Base-by-base conservation (phyloP, 1,140 invertebrate genomes). In the Schlechtendalia chinensis region DNA sequence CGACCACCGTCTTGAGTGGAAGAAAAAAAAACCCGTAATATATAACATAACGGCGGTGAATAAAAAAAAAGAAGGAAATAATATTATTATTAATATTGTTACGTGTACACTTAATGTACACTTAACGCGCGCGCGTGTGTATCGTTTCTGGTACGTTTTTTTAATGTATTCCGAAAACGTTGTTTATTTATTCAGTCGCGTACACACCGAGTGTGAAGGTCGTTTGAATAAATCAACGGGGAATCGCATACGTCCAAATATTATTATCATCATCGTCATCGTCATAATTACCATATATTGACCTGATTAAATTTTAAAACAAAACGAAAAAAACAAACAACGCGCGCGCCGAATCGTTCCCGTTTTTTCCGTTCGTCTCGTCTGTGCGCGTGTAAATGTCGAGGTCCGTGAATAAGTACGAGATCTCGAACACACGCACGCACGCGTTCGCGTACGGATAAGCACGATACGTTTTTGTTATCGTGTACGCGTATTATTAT, bases 161-260 rank as follows among this genome's bases (percentile, higher is more conserved):
- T 69, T 72, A 72, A 72, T 72, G 24, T 72, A 72, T 72, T 72
- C 69, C 24, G 27, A 53, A 29, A 72, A 72, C 50, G 69, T 72
- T 54, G 69, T 72, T 47, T 79, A 61, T 79, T 63, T 79, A 61
- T 79, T 79, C 75, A 61, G 50, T 32, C 53, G 39, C n/a, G 56
- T 24, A 39, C 54, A 72, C 39, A 11, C 39, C n/a, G 45, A 14
- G 75, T 79, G 75, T 79, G 75, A 79, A 79, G 75, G 75, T 79
- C 75, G 58, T 59, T 19, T 22, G 75, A 79, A 79, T 79, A 79
- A 79, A 79, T 79, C 58, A 61, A 79, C 72, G 16, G 24, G 8
- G 24, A 61, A 54, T 53, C 53, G 29, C 17, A 32, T 72, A 72
- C 69, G 69, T 72, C 69, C 24, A 54, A 72, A 72, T 72, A 72